phyloP scores from a whole-genome alignment of 2,888 invertebrate genomes.

The Lordiphosa andalusiaca region DNA sequence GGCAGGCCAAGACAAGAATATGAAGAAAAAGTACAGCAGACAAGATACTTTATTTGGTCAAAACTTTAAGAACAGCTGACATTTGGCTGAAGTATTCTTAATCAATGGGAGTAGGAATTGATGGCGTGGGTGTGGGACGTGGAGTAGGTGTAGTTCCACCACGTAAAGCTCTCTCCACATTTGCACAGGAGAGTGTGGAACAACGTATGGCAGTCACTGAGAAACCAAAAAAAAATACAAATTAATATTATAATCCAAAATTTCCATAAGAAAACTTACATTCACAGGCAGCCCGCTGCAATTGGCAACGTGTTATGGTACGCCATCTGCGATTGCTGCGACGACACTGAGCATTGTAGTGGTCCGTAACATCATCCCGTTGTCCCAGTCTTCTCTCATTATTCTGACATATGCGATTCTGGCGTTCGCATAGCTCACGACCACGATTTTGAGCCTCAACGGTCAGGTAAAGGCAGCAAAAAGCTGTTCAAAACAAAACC shows the following conservation, averaged over 20 bases:
- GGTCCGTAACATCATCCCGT: conserved; percentile 31
- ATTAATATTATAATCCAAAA: neutral
- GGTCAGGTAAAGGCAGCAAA: conserved; percentile 31
- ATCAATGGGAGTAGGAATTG: neutral
- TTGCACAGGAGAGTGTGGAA: conserved; percentile 14
- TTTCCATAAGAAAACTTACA: conserved; percentile 34
- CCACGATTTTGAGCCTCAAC: conserved; percentile 16
- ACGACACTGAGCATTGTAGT: conserved; percentile 42
- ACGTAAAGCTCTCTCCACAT: conserved; percentile 19
- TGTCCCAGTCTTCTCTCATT: conserved; percentile 25
- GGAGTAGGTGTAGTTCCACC: neutral
- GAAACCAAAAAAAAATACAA: neutral
- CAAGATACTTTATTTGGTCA: conserved; percentile 6
- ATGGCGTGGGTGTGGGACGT: neutral
- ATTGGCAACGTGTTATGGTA: conserved; percentile 44
- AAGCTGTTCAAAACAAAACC: conserved; percentile 15
- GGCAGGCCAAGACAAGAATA: conserved; percentile 4
- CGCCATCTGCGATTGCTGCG: conserved; percentile 27
- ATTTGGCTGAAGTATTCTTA: conserved; percentile 1
- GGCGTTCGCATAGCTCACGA: conserved; percentile 20
- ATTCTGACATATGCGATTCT: conserved; percentile 17
- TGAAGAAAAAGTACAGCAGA: conserved; percentile 1
- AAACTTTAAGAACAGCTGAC: conserved; percentile 9
- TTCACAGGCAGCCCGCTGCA: conserved; percentile 36
- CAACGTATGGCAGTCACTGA: conserved; percentile 49